These are phyloP conservation scores for Natrix natrix DNA, from an alignment of 2,797 vertebrate species.

Conservation along the genomic window DNA sequence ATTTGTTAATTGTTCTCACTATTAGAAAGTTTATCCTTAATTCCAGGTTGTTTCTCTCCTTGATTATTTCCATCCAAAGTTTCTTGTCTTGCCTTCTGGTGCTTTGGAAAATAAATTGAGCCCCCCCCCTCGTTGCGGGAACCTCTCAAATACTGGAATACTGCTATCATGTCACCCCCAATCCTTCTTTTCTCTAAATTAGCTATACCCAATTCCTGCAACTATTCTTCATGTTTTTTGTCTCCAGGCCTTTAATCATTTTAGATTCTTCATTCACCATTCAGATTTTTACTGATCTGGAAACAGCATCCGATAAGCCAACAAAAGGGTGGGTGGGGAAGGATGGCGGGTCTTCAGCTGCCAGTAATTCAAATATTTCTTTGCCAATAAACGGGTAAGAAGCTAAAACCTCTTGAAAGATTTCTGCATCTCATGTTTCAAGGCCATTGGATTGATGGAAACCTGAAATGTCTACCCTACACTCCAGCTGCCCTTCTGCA, in stretches of 20 bases:
- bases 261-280: neutral
- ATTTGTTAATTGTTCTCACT: neutral
- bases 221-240: too few species aligned
- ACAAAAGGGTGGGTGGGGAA: neutral
- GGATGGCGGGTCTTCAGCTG: neutral
- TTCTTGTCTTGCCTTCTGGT: neutral
- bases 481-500: neutral
- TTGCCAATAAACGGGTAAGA: neutral
- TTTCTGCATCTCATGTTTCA: conserved; percentile 25
- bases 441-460: neutral
- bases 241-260: too few species aligned
- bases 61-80: neutral
- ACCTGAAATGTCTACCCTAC: neutral
- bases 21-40: neutral
- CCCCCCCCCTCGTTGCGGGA: neutral
- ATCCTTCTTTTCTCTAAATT: too few species aligned
- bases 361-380: neutral
- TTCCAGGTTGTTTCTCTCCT: neutral
- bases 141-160: neutral
- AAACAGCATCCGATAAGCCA: neutral
- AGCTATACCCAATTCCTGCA: too few species aligned
- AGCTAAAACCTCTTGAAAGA: conserved; percentile 17
- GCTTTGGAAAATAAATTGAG: neutral
- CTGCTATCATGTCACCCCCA: too few species aligned
- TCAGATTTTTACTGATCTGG: neutral